Evolutionary conservation across 2,888 invertebrate species (phyloP), one percentile per base, ranked within the genome.

Genomic region (Epinotia brunnichana): DNA sequence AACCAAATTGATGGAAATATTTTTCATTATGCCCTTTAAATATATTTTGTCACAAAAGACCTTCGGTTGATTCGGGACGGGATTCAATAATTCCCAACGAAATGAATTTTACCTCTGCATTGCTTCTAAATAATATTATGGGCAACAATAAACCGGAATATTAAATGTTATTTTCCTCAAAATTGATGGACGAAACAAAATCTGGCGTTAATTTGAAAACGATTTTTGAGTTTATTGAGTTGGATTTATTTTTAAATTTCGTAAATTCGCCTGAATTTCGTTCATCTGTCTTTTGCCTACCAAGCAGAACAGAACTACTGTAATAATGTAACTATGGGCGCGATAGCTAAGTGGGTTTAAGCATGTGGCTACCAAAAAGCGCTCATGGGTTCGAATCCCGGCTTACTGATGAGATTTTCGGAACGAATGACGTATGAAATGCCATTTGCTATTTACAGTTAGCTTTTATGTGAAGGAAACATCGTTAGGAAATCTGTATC

Each of bases 41-140:
- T 41, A 44, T 24, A 56, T 24, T 29, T 44, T 9, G 2, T 24
- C 66, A 71, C 53, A 71, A 71, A 67, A 71, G 66, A 48, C 64
- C 59, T 41, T 53, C 29, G 53, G 39, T 53, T 60, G 64, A 53
- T 48, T 71, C 29, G 71, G 64, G 41, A 54, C 41, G 41, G 66
- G 39, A 60, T 60, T 51, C 39, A 39, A 69, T n/a, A 64, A 53
- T 17, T 35, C 35, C 48, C 11, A 60, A 3, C 59, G 59, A 66
- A 64, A 70, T 60, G 53, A 70, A 70, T 66, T 70, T 70, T 39
- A 66, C 66, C 71, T 67, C 67, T 61, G 60, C 66, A 67, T 61
- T 53, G 19, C 60, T 24, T 54, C 24, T 61, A 67, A 61, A 60
- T 69, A 39, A 69, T 71, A 66, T 64, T 21, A 51, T 53, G 15